A percentile compares a stretch with the other conserved stretches of the same genome.
These are phyloP conservation scores for Ceratosolen fusciceps DNA, from an alignment of 1,140 invertebrate genomes.

Conservation along the genomic window DNA sequence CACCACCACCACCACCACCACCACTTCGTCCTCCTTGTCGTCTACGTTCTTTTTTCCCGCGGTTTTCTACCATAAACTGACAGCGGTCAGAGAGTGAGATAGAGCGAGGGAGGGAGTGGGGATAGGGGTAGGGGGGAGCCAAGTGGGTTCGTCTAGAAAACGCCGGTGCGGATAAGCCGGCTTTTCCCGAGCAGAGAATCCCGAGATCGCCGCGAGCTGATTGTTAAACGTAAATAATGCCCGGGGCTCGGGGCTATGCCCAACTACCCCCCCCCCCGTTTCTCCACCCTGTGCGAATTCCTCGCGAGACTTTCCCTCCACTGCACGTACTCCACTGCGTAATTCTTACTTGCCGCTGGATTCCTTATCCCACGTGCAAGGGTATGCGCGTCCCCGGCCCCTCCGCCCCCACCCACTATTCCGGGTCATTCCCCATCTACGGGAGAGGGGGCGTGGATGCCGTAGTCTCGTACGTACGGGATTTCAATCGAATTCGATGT, in stretches of 20 bases:
- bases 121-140: background rate
- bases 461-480: background rate
- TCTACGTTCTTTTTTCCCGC: no score
- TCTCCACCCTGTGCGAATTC: slow-evolving; percentile 1
- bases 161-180: slow-evolving; percentile 16
- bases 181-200: slow-evolving; percentile 13
- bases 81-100: background rate
- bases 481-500: slow-evolving; percentile 14
- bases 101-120: no score
- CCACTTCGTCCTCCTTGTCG: no score
- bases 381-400: no score
- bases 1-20: no score
- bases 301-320: slow-evolving; percentile 15
- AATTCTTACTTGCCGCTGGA: slow-evolving; percentile 10
- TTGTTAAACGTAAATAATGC: slow-evolving; percentile 28
- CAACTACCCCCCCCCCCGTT: background rate
- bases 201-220: slow-evolving; percentile 10
- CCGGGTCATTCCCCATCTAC: no score
- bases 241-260: background rate
- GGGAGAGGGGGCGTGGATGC: no score
- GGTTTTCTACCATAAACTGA: background rate
- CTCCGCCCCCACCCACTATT: no score
- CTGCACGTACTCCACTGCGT: background rate
- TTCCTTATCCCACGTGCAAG: slow-evolving; percentile 4
- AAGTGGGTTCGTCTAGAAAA: background rate